These are phyloP conservation scores for Gerris lacustris DNA, from an alignment of 2,888 invertebrate genomes.

Conservation along the genomic window DNA sequence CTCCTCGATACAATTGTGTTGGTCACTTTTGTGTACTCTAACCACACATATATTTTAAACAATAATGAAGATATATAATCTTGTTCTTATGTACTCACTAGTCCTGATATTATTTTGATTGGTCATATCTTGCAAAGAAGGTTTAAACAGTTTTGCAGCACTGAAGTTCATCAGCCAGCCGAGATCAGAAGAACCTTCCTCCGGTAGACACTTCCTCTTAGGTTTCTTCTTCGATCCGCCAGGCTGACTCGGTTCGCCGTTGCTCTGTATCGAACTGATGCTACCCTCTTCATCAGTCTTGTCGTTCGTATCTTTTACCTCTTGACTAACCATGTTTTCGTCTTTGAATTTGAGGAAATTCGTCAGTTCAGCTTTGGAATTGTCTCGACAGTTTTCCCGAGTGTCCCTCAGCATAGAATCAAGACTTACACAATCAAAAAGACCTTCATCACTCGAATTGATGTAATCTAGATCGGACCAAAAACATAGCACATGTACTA, in stretches of 20 bases:
- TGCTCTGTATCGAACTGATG: neutral
- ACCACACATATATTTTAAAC: too few relatives aligned
- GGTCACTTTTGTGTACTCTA: too few relatives aligned
- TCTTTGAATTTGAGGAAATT: neutral
- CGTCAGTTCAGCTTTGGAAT: neutral
- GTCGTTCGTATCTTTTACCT: neutral
- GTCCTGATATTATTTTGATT: conserved; percentile 10
- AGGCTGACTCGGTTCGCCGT: neutral
- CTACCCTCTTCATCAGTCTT: neutral
- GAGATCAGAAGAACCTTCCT: conserved; percentile 24
- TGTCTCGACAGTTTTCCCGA: neutral
- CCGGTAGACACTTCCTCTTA: conserved; percentile 1
- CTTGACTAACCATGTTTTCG: neutral
- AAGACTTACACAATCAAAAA: neutral
- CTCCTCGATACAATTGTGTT: too few relatives aligned
- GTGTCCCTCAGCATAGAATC: neutral
- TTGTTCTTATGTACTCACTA: neutral
- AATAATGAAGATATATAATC: too few relatives aligned
- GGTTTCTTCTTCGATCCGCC: neutral
- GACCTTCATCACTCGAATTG: neutral
- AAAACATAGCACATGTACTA: neutral
- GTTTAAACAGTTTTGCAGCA: conserved; percentile 30
- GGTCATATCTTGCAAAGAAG: conserved; percentile 6
- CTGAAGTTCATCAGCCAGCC: conserved; percentile 32
- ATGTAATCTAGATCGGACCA: neutral